Base-by-base conservation (phyloP, 2,888 invertebrate species). In the Hybos culiciformis region DNA sequence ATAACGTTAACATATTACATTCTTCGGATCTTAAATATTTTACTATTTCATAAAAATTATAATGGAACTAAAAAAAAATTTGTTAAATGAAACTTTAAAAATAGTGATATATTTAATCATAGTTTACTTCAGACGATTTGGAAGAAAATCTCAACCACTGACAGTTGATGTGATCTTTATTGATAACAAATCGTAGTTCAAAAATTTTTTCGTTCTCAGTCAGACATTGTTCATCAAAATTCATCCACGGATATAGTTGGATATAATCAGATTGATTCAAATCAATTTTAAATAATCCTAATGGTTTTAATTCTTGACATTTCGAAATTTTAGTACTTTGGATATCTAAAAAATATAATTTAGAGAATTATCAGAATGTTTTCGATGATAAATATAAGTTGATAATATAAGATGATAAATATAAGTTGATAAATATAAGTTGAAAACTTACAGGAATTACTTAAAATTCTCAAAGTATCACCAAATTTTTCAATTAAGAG, bases 271-370 rank as follows among this genome's bases (percentile, higher is more conserved):
- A 37, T n/a, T 37, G 37, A n/a, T n/a, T 14, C 9, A 41, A 34
- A 44, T 48, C 44, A 1, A 55, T 8, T 52, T 67, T 63, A 58
- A 74, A 78, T 43, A 78, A 68, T 44, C 77, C 72, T 47, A 74
- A 62, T 11, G 80, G 73, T 44, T 81, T 80, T 48, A 82, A 54
- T 67, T 82, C 80, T 31, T 76, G 60, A 51, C 71, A 53, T 66
- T 55, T 51, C 69, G 66, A 11, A 5, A 9, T 1, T 23, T 34
- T 6, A 21, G n/a, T n/a, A n/a, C 15, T n/a, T 37, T 14, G 9
- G 7, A 48, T 41, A 26, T 41, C 48, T 48, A 19, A 2, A 47
- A 46, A 39, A 5, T 37, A 39, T 11, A 26, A 37, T 37, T 9
- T 5, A 31, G 47, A n/a, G n/a, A n/a, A n/a, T n/a, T n/a, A n/a